Evolutionary conservation across 2,113 vertebrate species (phyloP).

Genomic region (Girardinichthys multiradiatus): DNA sequence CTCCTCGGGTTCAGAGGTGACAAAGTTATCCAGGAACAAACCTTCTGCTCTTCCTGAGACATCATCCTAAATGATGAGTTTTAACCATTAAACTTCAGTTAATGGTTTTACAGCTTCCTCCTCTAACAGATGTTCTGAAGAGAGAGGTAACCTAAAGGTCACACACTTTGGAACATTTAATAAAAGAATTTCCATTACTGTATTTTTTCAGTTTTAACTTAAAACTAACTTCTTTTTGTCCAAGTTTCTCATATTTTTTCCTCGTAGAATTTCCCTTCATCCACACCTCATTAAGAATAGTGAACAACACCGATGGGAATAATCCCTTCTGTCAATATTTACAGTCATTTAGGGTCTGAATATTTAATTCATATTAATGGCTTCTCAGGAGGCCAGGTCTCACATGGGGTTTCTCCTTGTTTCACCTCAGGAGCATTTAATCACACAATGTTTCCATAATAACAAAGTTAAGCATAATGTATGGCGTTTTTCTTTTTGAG

Average conservation of each 20-base stretch:
- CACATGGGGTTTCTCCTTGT: background rate
- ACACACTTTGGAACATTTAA: no score
- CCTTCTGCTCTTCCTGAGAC: no score
- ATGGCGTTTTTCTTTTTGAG: background rate
- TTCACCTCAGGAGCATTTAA: background rate
- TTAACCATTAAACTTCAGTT: no score
- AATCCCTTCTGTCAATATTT: conserved; percentile 11
- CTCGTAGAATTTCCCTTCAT: background rate
- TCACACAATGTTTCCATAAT: conserved; percentile 1
- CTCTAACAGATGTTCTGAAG: no score
- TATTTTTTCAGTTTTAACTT: background rate
- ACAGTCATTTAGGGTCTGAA: background rate
- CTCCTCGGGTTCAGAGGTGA: no score
- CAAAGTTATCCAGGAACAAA: no score
- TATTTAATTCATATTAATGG: conserved; percentile 21
- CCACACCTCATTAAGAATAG: background rate
- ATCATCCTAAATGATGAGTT: no score
- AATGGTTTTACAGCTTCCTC: no score
- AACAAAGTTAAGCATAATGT: background rate
- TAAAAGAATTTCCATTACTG: no score
- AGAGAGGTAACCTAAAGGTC: no score
- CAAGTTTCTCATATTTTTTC: background rate
- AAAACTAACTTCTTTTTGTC: background rate
- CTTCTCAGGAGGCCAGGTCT: background rate
- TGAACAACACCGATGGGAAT: background rate